Evolutionary conservation across 1,140 invertebrate species (phyloP), one percentile per base, ranked within the genome.

Genomic region (Melipona quadrifasciata): DNA sequence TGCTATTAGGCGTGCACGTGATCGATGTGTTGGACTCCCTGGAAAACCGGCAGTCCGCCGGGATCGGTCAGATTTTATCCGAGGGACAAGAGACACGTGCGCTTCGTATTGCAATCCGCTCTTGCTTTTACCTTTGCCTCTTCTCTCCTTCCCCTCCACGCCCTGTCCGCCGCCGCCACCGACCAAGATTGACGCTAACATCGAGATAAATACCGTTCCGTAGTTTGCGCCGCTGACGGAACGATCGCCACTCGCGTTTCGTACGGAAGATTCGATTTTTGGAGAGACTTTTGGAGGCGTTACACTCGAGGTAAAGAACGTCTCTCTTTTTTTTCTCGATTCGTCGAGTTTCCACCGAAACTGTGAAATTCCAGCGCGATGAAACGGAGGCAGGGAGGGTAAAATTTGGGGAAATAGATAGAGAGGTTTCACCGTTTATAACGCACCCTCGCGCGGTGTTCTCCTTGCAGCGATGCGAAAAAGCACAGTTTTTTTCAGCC

Each of bases 1-100:
- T 92, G 88, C 91, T 93, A 92, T 93, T 93, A 93, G 90, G 90
- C 90, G 81, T 87, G 92, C 90, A 91, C 92, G 91, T 93, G 92
- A 93, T 93, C 92, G 91, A 93, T 93, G 90, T 87, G 90, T 91
- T 71, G 88, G 80, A 73, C 75, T 85, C 82, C 72, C 72, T 85
- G 88, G 86, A 90, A 92, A 91, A 91, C 72, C 68, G 58, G 64
- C 21, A 39, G 74, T 53, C 82, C 80, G 61, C 70, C 57, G 67
- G 78, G 71, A 85, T 31, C 75, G 78, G 68, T 77, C 78, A 85
- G 86, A 89, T 90, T 90, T 89, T 87, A 82, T 82, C 82, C 53
- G n/a, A 58, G 71, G 51, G 79, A 82, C 81, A 80, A 68, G 86
- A 82, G 86, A 77, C 65, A 64, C 51, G 21, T n/a, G 70, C 70